Evolutionary conservation across 2,888 invertebrate species (phyloP), one percentile per base, ranked within the genome.

Genomic region (Creontiades dilutus): DNA sequence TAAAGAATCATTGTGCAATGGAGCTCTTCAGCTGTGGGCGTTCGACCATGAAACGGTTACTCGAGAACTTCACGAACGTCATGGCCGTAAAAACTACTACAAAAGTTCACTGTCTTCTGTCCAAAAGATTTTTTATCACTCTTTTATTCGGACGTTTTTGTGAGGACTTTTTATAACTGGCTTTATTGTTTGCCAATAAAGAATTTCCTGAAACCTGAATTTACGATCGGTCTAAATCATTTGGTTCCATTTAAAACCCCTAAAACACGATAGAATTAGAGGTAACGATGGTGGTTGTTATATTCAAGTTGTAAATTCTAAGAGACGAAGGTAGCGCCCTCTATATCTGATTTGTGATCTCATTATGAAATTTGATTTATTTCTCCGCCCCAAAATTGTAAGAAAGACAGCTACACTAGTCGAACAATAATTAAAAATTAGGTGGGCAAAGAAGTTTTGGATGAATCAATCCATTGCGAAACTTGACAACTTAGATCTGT

Each of bases 101-200:
- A 23, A 27, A 68, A 68, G 68, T 23, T 68, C 68, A 68, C 68
- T 11, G 19, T 68, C 68, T 7, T 19, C 68, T 68, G 68, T 68
- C 61, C n/a, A 19, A 68, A 23, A 23, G 23, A 11, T 11, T 68
- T 68, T 68, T 68, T 68, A 68, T 68, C 9, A 12, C 68, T 23
- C 23, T 68, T 23, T 68, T 23, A 68, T 68, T 68, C 68, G 23
- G 68, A 7, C 68, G 0, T 68, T 68, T 68, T 68, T 68, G 19
- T 19, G 23, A 23, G 11, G 27, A 19, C n/a, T n/a, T 68, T 68
- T 68, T 68, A 68, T 13, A 57, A 57, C 57, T 14, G 57, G n/a
- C n/a, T 57, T 57, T 57, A n/a, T 23, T 68, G 68, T 23, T 68
- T 68, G 68, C 68, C 68, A 68, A 68, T 68, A 68, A 68, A 68